Percentiles rank a stretch among this genome's conserved stretches.
phyloP scores from a whole-genome alignment of 2,888 invertebrate species.

The Neocrepidodera transversa region DNA sequence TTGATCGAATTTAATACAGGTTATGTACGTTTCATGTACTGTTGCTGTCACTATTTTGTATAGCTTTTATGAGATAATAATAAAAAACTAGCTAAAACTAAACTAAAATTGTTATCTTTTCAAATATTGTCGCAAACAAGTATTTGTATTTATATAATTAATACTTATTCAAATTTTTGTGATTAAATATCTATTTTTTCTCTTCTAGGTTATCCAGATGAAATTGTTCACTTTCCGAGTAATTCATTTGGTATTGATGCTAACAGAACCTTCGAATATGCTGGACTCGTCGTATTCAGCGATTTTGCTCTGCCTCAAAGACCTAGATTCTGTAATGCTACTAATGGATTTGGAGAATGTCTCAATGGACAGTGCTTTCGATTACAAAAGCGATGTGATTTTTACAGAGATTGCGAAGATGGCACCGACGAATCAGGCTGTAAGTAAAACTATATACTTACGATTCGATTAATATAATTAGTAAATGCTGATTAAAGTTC shows the following conservation, averaged over 20 bases:
- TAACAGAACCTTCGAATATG: conserved; percentile 90
- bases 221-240: conserved; percentile 85
- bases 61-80: too few relatives aligned
- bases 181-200: background rate
- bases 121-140: too few relatives aligned
- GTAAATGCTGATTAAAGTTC: too few relatives aligned
- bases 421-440: conserved; percentile 87
- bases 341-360: conserved; percentile 80
- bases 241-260: conserved; percentile 90
- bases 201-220: conserved; percentile 68
- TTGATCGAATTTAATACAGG: too few relatives aligned
- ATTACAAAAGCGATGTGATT: conserved; percentile 77
- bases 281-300: conserved; percentile 88
- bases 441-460: conserved; percentile 54
- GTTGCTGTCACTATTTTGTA: too few relatives aligned
- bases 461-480: too few relatives aligned
- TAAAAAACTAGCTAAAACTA: too few relatives aligned
- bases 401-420: conserved; percentile 77
- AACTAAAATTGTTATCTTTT: too few relatives aligned
- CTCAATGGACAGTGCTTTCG: conserved; percentile 81
- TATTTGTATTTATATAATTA: too few relatives aligned
- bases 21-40: too few relatives aligned
- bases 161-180: too few relatives aligned
- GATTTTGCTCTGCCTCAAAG: conserved; percentile 81
- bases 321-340: conserved; percentile 73